Evolutionary conservation across 2,888 invertebrate species (phyloP).

Genomic region (Chrysolina haemoptera): DNA sequence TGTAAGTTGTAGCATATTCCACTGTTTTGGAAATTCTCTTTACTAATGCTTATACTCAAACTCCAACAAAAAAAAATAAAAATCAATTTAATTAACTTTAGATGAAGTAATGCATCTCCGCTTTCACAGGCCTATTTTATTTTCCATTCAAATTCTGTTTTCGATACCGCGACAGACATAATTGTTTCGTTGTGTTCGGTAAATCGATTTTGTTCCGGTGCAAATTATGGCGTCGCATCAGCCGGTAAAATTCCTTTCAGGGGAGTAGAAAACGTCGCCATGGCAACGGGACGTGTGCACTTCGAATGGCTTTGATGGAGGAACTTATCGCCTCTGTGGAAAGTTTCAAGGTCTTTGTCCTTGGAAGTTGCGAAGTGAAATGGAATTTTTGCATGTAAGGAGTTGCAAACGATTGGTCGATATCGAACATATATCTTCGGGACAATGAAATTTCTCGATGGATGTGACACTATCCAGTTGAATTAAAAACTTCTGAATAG

Average conservation of each 20-base stretch:
- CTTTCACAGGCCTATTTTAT: neutral
- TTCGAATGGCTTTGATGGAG: slow-evolving; percentile 1
- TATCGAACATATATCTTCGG: too few species aligned
- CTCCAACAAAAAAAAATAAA: too few species aligned
- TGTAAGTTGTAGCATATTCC: too few species aligned
- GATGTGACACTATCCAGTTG: too few species aligned
- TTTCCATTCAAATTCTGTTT: neutral
- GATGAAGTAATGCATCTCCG: neutral
- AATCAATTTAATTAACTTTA: too few species aligned
- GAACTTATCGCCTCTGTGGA: neutral
- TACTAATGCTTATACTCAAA: too few species aligned
- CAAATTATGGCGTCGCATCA: slow-evolving; percentile 39
- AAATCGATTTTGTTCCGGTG: slow-evolving; percentile 42
- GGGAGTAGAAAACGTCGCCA: slow-evolving; percentile 27
- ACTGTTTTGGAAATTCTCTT: too few species aligned
- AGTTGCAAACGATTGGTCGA: too few species aligned
- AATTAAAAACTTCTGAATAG: too few species aligned
- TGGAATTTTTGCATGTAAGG: neutral
- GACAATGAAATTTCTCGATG: too few species aligned
- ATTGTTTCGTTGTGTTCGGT: slow-evolving; percentile 21
- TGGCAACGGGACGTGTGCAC: slow-evolving; percentile 24
- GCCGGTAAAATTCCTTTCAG: slow-evolving; percentile 25
- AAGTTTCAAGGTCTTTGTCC: slow-evolving; percentile 19
- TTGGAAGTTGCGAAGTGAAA: slow-evolving; percentile 17
- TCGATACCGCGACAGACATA: slow-evolving; percentile 22